Evolutionary conservation across 30 jellyfish, hydroid and myxozoan species (phyloP), one percentile per base, ranked within the genome.

Genomic region (Nemopilema nomurai): DNA sequence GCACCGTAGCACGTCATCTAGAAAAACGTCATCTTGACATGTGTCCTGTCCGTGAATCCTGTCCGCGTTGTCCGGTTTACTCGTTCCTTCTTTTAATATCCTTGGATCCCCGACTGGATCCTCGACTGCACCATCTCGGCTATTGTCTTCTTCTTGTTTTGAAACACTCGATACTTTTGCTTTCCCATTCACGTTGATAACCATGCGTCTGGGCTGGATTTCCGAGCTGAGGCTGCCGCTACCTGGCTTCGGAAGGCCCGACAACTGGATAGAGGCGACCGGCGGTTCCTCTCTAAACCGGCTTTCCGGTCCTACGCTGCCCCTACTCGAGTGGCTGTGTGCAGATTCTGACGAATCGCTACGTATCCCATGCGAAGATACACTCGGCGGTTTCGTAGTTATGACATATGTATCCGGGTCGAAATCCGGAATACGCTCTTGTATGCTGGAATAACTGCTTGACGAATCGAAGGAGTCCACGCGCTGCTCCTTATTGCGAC

Each of bases 341-440:
- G 82, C 84, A 21, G 93, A 84, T 27, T 84, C 93, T 25, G 77
- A 62, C 6, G 93, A 84, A 18, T 73, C 83, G 1, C 86, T 67
- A 1, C 93, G 87, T 18, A 62, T 28, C 1, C 93, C 93, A 23
- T 49, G 87, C 8, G 93, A 84, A 8, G 87, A 73, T 1, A 51
- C 80, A 80, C 89, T 73, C 24, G 93, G 85, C 9, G 87, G 70
- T 57, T 76, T 84, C 18, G 86, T 65, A 1, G 86, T 84, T 6
- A 84, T 66, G 24, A 74, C 62, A 77, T 84, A 84, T 4, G 93
- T 84, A 32, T 84, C 93, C 53, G 93, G 93, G 69, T 84, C 93
- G 49, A 84, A 84, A 16, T 73, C 87, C 65, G 93, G 87, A 31
- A 74, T 73, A 28, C 93, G 93, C 8, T 84, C 93, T 74, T 84